These are phyloP conservation scores for Notoglanidium macrostoma DNA, from an alignment of 2,797 vertebrate species.

Conservation along the genomic window DNA sequence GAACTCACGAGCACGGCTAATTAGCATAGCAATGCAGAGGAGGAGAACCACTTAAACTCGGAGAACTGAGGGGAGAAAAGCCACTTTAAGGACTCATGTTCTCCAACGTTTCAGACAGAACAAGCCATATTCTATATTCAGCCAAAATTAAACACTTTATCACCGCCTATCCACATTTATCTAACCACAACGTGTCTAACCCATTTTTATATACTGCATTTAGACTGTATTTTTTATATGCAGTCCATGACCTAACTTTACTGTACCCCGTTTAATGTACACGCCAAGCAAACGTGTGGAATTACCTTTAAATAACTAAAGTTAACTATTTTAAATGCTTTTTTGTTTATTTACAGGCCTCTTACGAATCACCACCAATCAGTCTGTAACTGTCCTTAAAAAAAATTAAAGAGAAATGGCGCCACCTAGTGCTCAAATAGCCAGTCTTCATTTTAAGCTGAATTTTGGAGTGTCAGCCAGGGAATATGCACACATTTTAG, in stretches of 20 bases:
- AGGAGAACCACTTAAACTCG: constrained; percentile 10
- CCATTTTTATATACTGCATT: too few relatives aligned
- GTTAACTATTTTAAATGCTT: neutral
- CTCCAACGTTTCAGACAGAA: neutral
- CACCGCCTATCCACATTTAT: neutral
- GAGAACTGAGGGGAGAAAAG: neutral
- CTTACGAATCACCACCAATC: neutral
- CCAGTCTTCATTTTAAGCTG: neutral
- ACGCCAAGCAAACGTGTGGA: neutral
- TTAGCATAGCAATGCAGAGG: constrained; percentile 30
- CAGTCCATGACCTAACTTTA: neutral
- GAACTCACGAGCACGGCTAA: neutral
- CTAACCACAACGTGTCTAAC: too few relatives aligned
- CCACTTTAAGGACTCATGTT: neutral
- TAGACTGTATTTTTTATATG: too few relatives aligned
- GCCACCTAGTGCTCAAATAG: constrained; percentile 10
- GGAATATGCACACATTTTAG: neutral
- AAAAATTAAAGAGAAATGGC: constrained; percentile 1
- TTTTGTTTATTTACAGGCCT: neutral
- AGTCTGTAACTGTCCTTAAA: neutral
- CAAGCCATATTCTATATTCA: neutral
- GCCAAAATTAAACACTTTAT: neutral
- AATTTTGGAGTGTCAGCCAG: neutral
- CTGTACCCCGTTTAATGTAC: neutral
- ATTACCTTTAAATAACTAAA: neutral